Base-by-base conservation (phyloP, 2,888 invertebrate genomes). In the Chrysolina oricalcia region DNA sequence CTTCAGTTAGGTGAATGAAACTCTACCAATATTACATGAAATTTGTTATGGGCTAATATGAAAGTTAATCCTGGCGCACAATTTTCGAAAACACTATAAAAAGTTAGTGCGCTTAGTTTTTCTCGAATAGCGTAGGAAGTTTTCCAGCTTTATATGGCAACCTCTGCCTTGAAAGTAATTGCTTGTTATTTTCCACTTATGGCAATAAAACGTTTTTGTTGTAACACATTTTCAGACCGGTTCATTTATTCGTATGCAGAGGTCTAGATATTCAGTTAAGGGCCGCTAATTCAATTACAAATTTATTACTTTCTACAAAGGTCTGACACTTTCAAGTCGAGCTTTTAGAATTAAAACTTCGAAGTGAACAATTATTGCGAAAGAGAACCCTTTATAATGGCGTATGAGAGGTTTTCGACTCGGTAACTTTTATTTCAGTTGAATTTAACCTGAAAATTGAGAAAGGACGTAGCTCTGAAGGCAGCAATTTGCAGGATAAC, bases 221-320 rank as follows among this genome's bases (percentile, higher is more conserved):
- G 15, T 13, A 43, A 43, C 43, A 15, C 8, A 43, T 15, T 15
- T 15, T 8, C 35, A 35, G 35, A 11, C 19, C 53, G 19, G 21
- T 13, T 53, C 35, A 35, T 35, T 35, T 35, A 27, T 8, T 8
- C 35, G 35, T 53, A 13, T 0, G 53, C 17, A 53, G 19, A 53
- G 4, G 53, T 21, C 11, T 21, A 21, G 53, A 13, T 21, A 21
- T 21, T 11, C 19, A 53, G 21, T 21, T 21, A 10, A 21, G 19
- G 53, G 23, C 53, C 53, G 21, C 11, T 53, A 53, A 21, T 53
- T 19, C 53, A 53, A 53, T 53, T 53, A 43, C 43, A 15, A 53
- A 21, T 53, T 53, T 53, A 21, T 11, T 23, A 13, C 23, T 19
- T 21, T 53, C 53, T 23, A 53, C 6, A 21, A 1, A 4, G 11